Evolutionary conservation across 2,113 vertebrate genomes (phyloP), one percentile per base, ranked within the genome.

Genomic region (Holacanthus passer): DNA sequence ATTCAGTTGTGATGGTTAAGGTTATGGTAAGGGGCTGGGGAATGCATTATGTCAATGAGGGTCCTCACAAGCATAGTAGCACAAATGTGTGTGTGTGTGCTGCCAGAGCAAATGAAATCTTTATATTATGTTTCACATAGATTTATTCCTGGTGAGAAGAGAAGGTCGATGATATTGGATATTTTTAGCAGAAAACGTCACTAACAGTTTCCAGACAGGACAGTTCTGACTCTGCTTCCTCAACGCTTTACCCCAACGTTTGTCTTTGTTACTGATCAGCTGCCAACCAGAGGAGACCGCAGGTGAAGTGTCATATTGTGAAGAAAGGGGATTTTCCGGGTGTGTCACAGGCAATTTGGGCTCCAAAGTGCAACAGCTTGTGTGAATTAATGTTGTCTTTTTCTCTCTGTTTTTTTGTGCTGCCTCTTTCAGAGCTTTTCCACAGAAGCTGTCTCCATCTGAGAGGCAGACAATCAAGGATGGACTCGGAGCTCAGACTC

Each of bases 261-360:
- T 76, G 22, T 84, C 76, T 87, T 45, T 60, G 39, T 78, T 19
- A 31, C 32, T 69, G 53, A 81, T 84, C 78, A 69, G 22, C 58
- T 45, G 71, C 48, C 77, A 58, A 50, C 75, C n/a, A 14, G 7
- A 27, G 66, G 67, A 64, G 65, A 82, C 41, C 60, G 69, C 59
- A 78, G 74, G 69, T 82, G 64, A 82, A 50, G 81, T 81, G 56
- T 84, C 68, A 78, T 63, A 76, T 65, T 64, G 75, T 48, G 74
- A 83, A 82, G 55, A 87, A 83, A 79, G 24, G 68, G 68, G 72
- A 76, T 82, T 86, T 87, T 86, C 70, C 56, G 3, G 47, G 58
- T 83, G 67, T 79, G 73, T 76, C 84, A 74, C 5, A 45, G 56
- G 52, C 72, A 86, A 87, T 90, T 81, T 87, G 59, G 69, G 65